A percentile compares a stretch with the other conserved stretches of the same genome.
phyloP scores from a whole-genome alignment of 2,888 invertebrate species.

The Agrilus mali region DNA sequence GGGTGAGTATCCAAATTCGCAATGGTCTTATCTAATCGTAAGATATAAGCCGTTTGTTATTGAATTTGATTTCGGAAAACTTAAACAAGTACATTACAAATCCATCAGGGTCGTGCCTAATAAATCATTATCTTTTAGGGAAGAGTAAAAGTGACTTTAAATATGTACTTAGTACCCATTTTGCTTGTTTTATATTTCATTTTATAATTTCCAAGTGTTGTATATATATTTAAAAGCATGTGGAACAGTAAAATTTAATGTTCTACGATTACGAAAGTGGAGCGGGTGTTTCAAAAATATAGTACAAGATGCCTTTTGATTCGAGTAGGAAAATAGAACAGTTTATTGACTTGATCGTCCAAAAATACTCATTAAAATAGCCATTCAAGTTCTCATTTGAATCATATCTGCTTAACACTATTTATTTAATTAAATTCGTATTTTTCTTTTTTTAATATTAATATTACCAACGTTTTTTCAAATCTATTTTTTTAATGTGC shows the following conservation, averaged over 20 bases:
- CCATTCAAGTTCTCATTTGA: too few species aligned
- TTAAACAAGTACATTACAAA: too few species aligned
- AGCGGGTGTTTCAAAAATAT: background rate
- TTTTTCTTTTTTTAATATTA: too few species aligned
- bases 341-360: background rate
- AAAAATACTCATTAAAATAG: background rate
- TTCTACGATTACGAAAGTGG: background rate
- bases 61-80: too few species aligned
- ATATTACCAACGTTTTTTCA: too few species aligned
- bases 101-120: too few species aligned
- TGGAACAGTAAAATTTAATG: too few species aligned
- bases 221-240: background rate
- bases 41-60: too few species aligned
- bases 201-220: background rate
- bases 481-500: background rate
- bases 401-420: too few species aligned
- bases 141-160: background rate
- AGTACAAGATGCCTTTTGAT: background rate
- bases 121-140: too few species aligned
- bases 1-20: constrained; percentile 44
- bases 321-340: background rate
- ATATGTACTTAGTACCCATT: background rate
- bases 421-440: too few species aligned
- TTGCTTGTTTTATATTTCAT: background rate
- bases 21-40: background rate